Evolutionary conservation across 2,113 vertebrate species (phyloP).

Genomic region (Monarcha castaneiventris): DNA sequence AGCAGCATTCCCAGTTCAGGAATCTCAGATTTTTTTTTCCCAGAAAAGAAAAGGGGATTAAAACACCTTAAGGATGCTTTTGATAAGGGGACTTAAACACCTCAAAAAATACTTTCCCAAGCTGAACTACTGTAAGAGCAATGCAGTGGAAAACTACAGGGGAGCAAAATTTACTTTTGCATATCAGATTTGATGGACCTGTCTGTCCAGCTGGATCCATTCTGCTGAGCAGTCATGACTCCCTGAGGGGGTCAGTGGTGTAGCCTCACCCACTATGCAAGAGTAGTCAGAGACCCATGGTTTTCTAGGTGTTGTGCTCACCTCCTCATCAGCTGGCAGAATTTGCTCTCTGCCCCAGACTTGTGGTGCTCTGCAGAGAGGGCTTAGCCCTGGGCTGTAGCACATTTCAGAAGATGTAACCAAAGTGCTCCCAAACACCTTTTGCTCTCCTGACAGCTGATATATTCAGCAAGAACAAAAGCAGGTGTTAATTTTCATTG

Average conservation of each 20-base stretch:
- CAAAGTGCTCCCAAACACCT: background rate
- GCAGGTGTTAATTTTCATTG: background rate
- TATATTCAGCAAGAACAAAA: background rate
- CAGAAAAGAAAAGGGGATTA: background rate
- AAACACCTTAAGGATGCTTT: background rate
- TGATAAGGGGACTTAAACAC: background rate
- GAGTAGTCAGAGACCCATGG: accelerated
- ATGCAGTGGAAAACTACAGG: background rate
- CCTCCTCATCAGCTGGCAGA: background rate
- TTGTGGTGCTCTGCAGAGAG: background rate
- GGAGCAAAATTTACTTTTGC: background rate
- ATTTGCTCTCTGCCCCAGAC: background rate
- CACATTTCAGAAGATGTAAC: accelerated
- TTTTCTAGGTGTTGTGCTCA: background rate
- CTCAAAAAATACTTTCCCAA: background rate
- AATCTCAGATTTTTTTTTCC: background rate
- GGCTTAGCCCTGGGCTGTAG: background rate
- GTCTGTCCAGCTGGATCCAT: background rate
- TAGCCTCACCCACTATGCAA: accelerated
- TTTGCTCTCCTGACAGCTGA: background rate
- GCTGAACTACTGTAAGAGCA: background rate
- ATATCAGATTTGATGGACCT: background rate
- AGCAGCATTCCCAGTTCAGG: background rate
- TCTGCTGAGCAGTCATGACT: background rate
- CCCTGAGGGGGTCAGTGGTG: accelerated